Percentiles rank a stretch among this genome's conserved stretches.
phyloP scores from a whole-genome alignment of 2,888 invertebrate genomes.

The Proisotoma minuta region DNA sequence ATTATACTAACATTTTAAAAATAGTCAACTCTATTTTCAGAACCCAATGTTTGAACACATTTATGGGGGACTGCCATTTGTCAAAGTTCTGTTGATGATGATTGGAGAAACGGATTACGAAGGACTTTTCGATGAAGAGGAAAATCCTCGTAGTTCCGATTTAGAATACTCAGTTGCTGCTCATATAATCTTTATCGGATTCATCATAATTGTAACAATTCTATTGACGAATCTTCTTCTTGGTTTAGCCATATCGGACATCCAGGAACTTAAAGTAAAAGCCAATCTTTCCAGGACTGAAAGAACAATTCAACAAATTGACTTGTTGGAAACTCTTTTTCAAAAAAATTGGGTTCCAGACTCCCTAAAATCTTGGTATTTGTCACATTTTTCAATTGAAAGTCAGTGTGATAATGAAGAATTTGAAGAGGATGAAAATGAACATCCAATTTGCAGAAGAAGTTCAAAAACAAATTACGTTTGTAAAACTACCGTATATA shows the following conservation, averaged over 20 bases:
- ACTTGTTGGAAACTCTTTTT: not conserved
- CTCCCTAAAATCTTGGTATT: not conserved
- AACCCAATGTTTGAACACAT: constrained; percentile 17
- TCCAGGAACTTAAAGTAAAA: not conserved
- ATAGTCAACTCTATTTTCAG: constrained; percentile 8
- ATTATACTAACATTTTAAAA: not conserved
- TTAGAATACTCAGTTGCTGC: constrained; percentile 41
- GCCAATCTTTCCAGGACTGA: not conserved
- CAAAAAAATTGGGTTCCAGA: not conserved
- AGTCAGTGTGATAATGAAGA: not conserved
- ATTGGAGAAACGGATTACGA: constrained; percentile 47
- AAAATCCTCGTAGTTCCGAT: constrained; percentile 2
- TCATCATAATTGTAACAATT: constrained; percentile 46
- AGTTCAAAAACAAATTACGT: too few relatives aligned
- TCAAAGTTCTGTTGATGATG: constrained; percentile 47
- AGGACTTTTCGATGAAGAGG: constrained; percentile 36
- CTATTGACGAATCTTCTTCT: constrained; percentile 47
- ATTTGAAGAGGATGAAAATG: not conserved
- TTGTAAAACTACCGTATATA: not conserved
- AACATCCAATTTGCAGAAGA: not conserved
- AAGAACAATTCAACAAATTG: not conserved
- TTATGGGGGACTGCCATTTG: constrained; percentile 11
- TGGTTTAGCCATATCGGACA: constrained; percentile 46
- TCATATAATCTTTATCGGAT: constrained; percentile 43
- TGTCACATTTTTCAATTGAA: not conserved